These are phyloP conservation scores for Drosophila aldrichi DNA, from an alignment of 2,888 invertebrate species.

Conservation along the genomic window DNA sequence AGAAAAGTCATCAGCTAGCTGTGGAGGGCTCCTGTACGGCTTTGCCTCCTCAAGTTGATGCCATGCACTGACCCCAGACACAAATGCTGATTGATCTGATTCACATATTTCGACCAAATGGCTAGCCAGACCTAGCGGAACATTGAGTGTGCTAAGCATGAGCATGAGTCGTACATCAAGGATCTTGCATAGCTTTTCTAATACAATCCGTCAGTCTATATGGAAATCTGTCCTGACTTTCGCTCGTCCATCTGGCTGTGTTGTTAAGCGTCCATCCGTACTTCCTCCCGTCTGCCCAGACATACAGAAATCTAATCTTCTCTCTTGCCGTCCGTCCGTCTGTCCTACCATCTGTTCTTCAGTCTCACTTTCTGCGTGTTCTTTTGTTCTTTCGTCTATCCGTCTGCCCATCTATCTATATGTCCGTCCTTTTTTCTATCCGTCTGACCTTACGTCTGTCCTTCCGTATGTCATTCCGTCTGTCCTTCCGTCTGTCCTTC, in stretches of 20 bases:
- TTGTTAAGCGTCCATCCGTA: too few species aligned
- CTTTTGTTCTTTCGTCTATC: background rate
- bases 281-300: too few species aligned
- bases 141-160: background rate
- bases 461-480: background rate
- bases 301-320: too few species aligned
- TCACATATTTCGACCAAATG: constrained; percentile 49
- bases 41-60: background rate
- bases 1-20: constrained; percentile 61
- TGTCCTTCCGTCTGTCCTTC: background rate
- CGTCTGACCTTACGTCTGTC: too few species aligned
- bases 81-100: constrained; percentile 56
- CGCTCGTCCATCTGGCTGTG: too few species aligned
- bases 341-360: too few species aligned
- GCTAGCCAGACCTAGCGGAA: background rate
- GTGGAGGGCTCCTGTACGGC: background rate
- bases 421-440: too few species aligned
- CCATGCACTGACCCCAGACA: background rate
- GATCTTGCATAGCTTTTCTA: background rate
- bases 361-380: too few species aligned
- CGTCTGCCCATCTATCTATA: background rate
- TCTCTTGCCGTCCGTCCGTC: too few species aligned
- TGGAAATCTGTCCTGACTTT: background rate
- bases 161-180: background rate
- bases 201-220: background rate